Percentiles rank a stretch among this genome's conserved stretches.
These are phyloP conservation scores for Macaca nemestrina DNA, from an alignment of 2,113 vertebrate genomes.

Conservation along the genomic window DNA sequence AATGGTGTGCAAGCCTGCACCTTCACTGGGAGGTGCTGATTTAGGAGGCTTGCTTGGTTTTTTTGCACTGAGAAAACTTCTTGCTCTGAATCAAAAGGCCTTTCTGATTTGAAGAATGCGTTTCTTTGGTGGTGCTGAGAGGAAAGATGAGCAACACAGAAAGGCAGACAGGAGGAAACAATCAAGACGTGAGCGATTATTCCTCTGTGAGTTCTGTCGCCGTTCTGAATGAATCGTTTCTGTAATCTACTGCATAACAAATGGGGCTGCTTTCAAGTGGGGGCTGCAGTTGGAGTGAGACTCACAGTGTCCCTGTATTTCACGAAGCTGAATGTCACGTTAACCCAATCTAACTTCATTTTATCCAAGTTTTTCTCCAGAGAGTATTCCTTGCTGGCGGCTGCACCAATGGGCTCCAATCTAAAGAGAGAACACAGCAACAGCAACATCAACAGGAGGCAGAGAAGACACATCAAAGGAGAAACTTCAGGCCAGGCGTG, in stretches of 20 bases:
- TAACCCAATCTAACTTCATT: slow-evolving; percentile 92
- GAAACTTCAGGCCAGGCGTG: no score
- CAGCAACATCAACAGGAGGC: background rate
- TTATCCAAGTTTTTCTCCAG: slow-evolving; percentile 93
- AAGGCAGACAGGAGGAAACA: background rate
- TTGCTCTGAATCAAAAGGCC: background rate
- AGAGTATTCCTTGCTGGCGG: slow-evolving; percentile 94
- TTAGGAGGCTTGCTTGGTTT: background rate
- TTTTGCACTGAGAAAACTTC: background rate
- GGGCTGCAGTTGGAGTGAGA: background rate
- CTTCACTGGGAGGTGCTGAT: background rate
- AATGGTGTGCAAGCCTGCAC: accelerated
- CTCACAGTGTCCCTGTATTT: slow-evolving; percentile 93
- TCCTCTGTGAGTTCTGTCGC: background rate
- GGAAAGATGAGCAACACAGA: background rate
- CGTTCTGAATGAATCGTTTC: background rate
- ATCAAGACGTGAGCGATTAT: background rate
- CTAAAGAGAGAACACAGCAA: slow-evolving; percentile 78
- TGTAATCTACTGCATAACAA: background rate
- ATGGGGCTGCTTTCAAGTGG: background rate
- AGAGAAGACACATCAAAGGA: background rate
- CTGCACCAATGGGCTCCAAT: slow-evolving; percentile 90
- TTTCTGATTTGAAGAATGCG: slow-evolving; percentile 1
- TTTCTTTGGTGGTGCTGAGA: background rate
- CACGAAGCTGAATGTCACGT: slow-evolving; percentile 84